Base-by-base conservation (phyloP, 2,888 invertebrate genomes). In the Acleris literana region DNA sequence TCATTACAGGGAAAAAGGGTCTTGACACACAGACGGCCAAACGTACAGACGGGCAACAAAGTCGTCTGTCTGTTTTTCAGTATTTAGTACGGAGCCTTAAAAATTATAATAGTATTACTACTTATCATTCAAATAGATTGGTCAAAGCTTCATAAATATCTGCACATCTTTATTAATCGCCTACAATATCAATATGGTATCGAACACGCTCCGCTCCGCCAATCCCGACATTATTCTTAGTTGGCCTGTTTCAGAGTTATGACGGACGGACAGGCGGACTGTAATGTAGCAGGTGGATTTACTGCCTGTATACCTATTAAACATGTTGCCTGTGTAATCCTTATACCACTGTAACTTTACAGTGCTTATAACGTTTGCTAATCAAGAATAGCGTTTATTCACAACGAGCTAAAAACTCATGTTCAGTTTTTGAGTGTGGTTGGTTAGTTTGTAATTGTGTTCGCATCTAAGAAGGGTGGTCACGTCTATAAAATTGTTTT, bases 211-310 rank as follows among this genome's bases (percentile, higher is more conserved):
- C 60, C 49, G 61, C 46, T 61, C 60, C 51, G 65, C 6, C 29
- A 33, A 62, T 62, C 52, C 57, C 49, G 55, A 58, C 43, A 58
- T 64, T 61, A 59, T 70, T 61, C 70, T 56, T 63, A 46, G 73
- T 75, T 74, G 73, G 74, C 75, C 75, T 72, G 56, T 54, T 58
- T 11, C 64, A 71, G 72, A 78, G 69, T 75, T 78, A 81, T 81
- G 82, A 81, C 71, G 66, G 77, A 75, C 74, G 69, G 73, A 70
- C 75, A 67, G 72, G 71, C 75, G 69, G 70, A 72, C 75, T 70
- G 70, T 74, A 63, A 72, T 79, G 76, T 76, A 71, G 69, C 77
- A 79, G 76, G 73, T 77, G 76, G 76, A 84, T 83, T 79, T 82
- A 82, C 79, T 63, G 68, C 64, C 70, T 65, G 63, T 72, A 75